phyloP scores from a whole-genome alignment of 1,140 invertebrate species.

The Drosophila bipectinata region DNA sequence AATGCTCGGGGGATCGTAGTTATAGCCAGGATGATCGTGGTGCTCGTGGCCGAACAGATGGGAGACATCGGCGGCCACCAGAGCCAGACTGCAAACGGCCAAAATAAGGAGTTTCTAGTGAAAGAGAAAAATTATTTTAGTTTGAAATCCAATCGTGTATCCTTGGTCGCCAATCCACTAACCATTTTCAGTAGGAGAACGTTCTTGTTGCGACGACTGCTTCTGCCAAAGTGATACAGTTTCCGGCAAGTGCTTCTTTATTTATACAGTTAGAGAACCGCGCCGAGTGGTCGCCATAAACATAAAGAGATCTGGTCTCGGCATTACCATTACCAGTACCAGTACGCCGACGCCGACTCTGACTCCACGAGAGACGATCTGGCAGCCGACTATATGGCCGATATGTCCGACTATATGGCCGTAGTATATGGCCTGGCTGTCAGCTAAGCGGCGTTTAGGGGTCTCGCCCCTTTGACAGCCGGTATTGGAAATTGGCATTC shows the following conservation, averaged over 20 bases:
- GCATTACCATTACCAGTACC: slow-evolving; percentile 17
- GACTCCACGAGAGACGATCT: slow-evolving; percentile 23
- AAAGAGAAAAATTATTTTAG: neutral
- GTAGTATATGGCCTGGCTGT: slow-evolving; percentile 34
- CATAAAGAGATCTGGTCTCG: slow-evolving; percentile 32
- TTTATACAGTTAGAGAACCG: slow-evolving; percentile 71
- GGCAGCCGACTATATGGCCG: slow-evolving; percentile 21
- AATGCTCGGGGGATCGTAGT: slow-evolving; percentile 64
- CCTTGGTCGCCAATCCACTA: slow-evolving; percentile 9
- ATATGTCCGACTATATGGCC: slow-evolving; percentile 14
- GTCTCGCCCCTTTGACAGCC: slow-evolving; percentile 59
- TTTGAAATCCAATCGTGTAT: neutral
- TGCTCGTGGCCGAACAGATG: slow-evolving; percentile 64
- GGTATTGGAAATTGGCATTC: slow-evolving; percentile 32
- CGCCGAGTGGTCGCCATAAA: slow-evolving; percentile 43
- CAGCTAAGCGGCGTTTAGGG: slow-evolving; percentile 50
- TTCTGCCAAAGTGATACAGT: slow-evolving; percentile 73
- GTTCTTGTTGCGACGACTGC: slow-evolving; percentile 63
- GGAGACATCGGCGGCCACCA: slow-evolving; percentile 73
- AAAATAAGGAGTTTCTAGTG: slow-evolving; percentile 70
- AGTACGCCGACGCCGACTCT: slow-evolving; percentile 31
- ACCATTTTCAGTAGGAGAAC: slow-evolving; percentile 60
- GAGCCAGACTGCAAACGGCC: slow-evolving; percentile 49
- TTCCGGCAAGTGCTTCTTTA: slow-evolving; percentile 77
- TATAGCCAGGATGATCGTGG: slow-evolving; percentile 67